These are phyloP conservation scores for Pseudorasbora parva DNA, from an alignment of 2,113 vertebrate species.

Conservation along the genomic window DNA sequence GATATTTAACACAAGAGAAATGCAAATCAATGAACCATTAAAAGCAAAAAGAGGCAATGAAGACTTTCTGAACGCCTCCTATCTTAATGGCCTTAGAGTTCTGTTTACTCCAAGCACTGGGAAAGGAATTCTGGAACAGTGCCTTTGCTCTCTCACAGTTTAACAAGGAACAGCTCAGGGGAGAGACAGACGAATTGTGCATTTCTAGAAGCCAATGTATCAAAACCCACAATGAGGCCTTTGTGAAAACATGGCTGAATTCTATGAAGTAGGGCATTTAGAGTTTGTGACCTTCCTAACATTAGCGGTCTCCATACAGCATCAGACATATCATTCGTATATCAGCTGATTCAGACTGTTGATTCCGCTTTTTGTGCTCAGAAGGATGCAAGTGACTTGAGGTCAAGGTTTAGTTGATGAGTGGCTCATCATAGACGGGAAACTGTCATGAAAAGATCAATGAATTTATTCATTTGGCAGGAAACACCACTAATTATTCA, in stretches of 20 bases:
- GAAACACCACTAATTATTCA: conserved; percentile 49
- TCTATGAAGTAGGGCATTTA: conserved; percentile 18
- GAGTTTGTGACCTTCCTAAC: neutral
- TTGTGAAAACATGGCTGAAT: conserved; percentile 13
- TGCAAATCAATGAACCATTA: neutral
- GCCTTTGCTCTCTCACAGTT: neutral
- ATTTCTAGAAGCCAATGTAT: neutral
- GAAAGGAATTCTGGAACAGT: conserved; percentile 28
- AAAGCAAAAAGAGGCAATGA: neutral
- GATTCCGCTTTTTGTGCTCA: conserved; percentile 31
- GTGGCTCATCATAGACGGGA: conserved; percentile 54
- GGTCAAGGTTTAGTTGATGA: conserved; percentile 52
- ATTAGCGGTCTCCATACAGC: conserved; percentile 1
- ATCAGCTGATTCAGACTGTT: conserved; percentile 55
- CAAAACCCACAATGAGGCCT: conserved; percentile 31
- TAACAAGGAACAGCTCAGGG: neutral
- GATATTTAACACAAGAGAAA: neutral
- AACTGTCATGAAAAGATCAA: conserved; percentile 52
- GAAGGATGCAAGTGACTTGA: conserved; percentile 58
- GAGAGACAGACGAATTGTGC: neutral
- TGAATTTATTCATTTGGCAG: conserved; percentile 15
- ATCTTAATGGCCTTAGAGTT: neutral
- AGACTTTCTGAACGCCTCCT: neutral
- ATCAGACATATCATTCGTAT: conserved; percentile 5
- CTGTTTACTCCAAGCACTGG: conserved; percentile 2